A percentile compares a stretch with the other conserved stretches of the same genome.
These are phyloP conservation scores for Uria aalge DNA, from an alignment of 2,113 vertebrate genomes.

Conservation along the genomic window DNA sequence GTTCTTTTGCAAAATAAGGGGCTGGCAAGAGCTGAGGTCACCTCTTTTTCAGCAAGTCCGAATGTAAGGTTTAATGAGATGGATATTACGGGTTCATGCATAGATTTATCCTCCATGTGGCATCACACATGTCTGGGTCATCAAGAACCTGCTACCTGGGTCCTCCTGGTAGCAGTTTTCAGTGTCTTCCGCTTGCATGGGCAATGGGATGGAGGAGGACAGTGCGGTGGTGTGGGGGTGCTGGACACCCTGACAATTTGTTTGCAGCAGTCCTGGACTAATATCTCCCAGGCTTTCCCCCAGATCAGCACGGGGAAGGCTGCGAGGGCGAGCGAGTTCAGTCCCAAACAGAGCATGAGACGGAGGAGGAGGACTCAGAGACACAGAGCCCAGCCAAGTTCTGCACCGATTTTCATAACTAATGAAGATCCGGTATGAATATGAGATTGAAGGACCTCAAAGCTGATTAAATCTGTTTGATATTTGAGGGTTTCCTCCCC, in stretches of 20 bases:
- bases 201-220: background rate
- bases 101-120: background rate
- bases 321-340: fast-evolving
- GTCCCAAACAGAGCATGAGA: background rate
- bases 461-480: constrained; percentile 58
- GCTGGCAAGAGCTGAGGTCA: background rate
- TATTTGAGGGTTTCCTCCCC: background rate
- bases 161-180: background rate
- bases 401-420: constrained; percentile 2
- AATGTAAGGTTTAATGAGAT: background rate
- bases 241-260: background rate
- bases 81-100: background rate
- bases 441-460: constrained; percentile 18
- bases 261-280: background rate
- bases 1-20: background rate
- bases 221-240: background rate
- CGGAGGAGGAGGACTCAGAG: background rate
- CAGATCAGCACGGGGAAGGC: background rate
- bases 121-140: fast-evolving
- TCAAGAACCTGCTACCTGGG: background rate
- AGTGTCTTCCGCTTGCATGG: background rate
- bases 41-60: background rate
- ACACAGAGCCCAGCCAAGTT: background rate
- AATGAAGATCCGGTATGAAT: constrained; percentile 1
- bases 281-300: background rate